These are phyloP conservation scores for Protophormia terraenovae DNA, from an alignment of 2,888 invertebrate genomes.

Conservation along the genomic window DNA sequence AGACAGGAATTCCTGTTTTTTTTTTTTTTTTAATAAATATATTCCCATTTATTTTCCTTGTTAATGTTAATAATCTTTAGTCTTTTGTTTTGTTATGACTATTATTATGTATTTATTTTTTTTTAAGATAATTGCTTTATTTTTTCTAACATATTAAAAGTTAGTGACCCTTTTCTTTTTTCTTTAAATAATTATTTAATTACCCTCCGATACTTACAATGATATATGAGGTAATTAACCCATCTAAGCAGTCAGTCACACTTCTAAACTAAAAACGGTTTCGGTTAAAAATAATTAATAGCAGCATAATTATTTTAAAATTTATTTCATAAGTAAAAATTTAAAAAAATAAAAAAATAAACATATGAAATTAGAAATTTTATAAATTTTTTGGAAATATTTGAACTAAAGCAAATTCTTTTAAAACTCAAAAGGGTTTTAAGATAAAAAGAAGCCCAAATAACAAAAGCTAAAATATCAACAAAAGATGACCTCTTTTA, in stretches of 20 bases:
- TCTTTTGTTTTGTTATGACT: too few relatives aligned
- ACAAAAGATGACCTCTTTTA: slow-evolving; percentile 52
- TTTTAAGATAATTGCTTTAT: neutral
- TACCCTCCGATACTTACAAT: neutral
- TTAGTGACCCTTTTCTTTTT: neutral
- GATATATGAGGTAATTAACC: neutral
- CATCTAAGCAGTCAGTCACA: neutral
- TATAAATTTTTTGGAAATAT: neutral
- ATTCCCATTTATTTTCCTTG: too few relatives aligned
- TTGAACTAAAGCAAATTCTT: neutral
- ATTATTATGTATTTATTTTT: too few relatives aligned
- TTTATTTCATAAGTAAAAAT: too few relatives aligned
- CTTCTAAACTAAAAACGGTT: neutral
- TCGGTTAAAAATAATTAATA: neutral
- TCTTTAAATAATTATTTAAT: neutral
- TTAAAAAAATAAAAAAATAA: neutral
- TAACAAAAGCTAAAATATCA: neutral
- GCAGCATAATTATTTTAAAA: neutral
- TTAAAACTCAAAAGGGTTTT: neutral
- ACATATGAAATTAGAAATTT: neutral
- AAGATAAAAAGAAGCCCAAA: neutral
- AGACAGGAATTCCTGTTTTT: too few relatives aligned
- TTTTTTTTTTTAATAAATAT: too few relatives aligned
- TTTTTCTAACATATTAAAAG: neutral
- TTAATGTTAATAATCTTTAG: too few relatives aligned